Evolutionary conservation across 2,113 vertebrate species (phyloP), one percentile per base, ranked within the genome.

Genomic region (Tor tambroides): DNA sequence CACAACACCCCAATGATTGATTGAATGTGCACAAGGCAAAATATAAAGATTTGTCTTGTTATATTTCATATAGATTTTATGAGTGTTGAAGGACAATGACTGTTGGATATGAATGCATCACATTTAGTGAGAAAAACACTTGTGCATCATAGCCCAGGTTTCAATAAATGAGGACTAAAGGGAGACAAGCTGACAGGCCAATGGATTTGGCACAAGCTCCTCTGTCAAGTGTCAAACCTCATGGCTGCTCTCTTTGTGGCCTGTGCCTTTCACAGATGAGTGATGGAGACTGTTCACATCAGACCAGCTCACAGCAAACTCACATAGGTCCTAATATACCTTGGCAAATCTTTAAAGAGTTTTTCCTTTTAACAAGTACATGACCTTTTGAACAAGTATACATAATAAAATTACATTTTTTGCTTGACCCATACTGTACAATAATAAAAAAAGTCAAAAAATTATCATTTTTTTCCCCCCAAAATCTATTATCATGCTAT

Each of bases 131-230:
- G n/a, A 67, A 43, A 81, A 67, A 67, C 61, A 30, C n/a, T 65
- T 43, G 32, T 65, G 56, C 59, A 19, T 65, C 59, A 28, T 46
- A 82, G 80, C 17, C n/a, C 61, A 82, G 17, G 38, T 67, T 43
- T 82, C 38, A 46, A 35, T 82, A 67, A 67, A 82, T 67, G 80
- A 82, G 61, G 59, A 80, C 78, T 80, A 61, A 80, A 80, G 78
- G 54, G 78, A 80, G 41, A 28, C 26, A 19, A 49, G 32, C 7
- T 43, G 59, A 65, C 79, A 81, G 61, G 61, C 15, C 80, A 67
- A 63, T 67, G n/a, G 17, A 67, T 82, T 67, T 82, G 61, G 61
- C n/a, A 49, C 38, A 67, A 67, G 61, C 56, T 82, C n/a, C 41
- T 67, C 38, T 49, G 61, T 82, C 61, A 67, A 67, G 41, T 67